Evolutionary conservation across 2,797 vertebrate species (phyloP).

Genomic region (Sylvia borin): DNA sequence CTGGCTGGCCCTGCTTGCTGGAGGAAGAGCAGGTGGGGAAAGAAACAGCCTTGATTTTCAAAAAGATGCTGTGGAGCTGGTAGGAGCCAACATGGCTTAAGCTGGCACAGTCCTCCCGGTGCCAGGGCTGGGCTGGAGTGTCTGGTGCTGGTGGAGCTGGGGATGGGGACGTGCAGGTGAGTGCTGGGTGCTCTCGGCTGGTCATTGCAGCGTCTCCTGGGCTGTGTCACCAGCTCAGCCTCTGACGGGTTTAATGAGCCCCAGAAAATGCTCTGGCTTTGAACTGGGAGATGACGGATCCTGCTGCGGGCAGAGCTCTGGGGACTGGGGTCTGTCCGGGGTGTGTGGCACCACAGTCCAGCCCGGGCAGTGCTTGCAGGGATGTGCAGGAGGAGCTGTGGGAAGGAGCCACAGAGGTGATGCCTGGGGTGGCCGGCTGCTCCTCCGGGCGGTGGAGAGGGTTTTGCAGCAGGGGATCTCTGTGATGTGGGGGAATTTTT

Average conservation of each 20-base stretch:
- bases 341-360: background rate
- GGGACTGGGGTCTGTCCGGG: fast-evolving
- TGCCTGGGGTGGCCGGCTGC: background rate
- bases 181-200: background rate
- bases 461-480: background rate
- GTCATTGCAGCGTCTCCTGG: background rate
- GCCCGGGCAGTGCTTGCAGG: background rate
- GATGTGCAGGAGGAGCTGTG: background rate
- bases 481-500: background rate
- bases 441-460: background rate
- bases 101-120: background rate
- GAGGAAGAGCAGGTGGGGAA: slow-evolving; percentile 33
- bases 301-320: background rate
- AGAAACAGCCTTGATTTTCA: slow-evolving; percentile 35
- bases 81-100: background rate
- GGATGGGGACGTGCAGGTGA: background rate
- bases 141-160: background rate
- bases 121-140: background rate
- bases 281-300: background rate
- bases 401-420: background rate
- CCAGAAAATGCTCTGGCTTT: background rate
- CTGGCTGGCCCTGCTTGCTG: background rate
- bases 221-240: background rate
- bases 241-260: background rate
- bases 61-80: background rate